phyloP scores from a whole-genome alignment of 2,888 invertebrate species.

The Tinea pellionella region DNA sequence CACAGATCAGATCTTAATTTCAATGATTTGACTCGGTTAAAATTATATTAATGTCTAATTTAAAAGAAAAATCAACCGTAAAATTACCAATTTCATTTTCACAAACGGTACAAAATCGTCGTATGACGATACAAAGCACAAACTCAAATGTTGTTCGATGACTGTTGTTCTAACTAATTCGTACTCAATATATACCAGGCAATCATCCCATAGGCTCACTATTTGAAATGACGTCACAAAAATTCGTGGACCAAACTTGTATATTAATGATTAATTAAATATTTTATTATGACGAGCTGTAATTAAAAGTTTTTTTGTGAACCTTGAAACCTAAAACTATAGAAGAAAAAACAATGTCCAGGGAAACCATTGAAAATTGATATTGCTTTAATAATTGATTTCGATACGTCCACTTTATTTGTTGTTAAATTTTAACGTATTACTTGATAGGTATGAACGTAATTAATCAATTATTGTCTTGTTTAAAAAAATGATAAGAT shows the following conservation, averaged over 20 bases:
- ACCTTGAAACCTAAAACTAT: not conserved
- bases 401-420: not conserved
- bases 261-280: constrained; percentile 3
- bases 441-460: not conserved
- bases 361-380: not conserved
- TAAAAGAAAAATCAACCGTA: too few relatives aligned
- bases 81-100: constrained; percentile 2
- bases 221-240: not conserved
- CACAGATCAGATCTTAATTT: too few relatives aligned
- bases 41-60: too few relatives aligned
- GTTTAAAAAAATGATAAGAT: not conserved
- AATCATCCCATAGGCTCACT: not conserved
- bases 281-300: not conserved
- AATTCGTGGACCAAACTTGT: not conserved
- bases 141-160: not conserved
- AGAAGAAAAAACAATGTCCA: not conserved
- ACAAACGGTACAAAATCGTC: too few relatives aligned
- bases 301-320: not conserved
- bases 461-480: not conserved
- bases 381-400: not conserved
- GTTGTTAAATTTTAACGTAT: not conserved
- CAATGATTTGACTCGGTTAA: too few relatives aligned
- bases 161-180: not conserved
- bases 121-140: not conserved
- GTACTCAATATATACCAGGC: not conserved